Base-by-base conservation (phyloP, 2,797 vertebrate species). In the Petrocephalus sullivani region DNA sequence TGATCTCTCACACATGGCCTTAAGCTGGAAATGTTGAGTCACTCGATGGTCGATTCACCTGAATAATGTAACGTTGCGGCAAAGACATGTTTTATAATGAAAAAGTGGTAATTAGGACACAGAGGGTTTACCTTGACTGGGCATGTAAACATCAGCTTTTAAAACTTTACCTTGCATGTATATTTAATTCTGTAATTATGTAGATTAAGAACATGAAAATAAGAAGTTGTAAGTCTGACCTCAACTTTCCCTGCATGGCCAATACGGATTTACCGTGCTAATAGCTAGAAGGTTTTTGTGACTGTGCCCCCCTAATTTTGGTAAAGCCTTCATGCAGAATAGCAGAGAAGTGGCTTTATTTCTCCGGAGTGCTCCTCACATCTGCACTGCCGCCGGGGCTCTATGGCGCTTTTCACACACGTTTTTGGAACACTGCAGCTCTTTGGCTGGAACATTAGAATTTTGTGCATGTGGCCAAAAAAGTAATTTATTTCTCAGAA, bases 151-250 rank as follows among this genome's bases (percentile, higher is more conserved):
- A 56, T 49, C 16, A 49, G 46, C 51, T 83, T 46, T 83, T 82
- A 67, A 67, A 67, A 4, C 19, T 23, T 54, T 83, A 49, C 2
- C 23, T 12, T 56, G 10, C 21, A 54, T 28, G 23, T 57, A 78
- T 85, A 28, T 85, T 56, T 85, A 28, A 56, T 85, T 56, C 51
- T 85, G 21, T 56, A 54, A 85, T 57, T 54, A 85, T 85, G 23
- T 54, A 21, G 53, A 28, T 85, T 14, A 85, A 54, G 51, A 33
- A 85, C 33, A 49, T 49, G 41, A 41, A 49, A 78, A n/a, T 78
- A 49, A 61, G 58, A 21, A 78, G 75, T 7, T 49, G 75, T 78
- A 41, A n/a, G 37, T 78, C 75, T 49, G 7, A 49, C 2, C 16
- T n/a, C 37, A 58, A 58, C 14, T 78, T 78, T 49, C 75, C 41